Percentiles rank a stretch among this genome's conserved stretches.
Evolutionary conservation across 1,140 invertebrate species (phyloP).

Genomic region (Pectinophora gossypiella): DNA sequence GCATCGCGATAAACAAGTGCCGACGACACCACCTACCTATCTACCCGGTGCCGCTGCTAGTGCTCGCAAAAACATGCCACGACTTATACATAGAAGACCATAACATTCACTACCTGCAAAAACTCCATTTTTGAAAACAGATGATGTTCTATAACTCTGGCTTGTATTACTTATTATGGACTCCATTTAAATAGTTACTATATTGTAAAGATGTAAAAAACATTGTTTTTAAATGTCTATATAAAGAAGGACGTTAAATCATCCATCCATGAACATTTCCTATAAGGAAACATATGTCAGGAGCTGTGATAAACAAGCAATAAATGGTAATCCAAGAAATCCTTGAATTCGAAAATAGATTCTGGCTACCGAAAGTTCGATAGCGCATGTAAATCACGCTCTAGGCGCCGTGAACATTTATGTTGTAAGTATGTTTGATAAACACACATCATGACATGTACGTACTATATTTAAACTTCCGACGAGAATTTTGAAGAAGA

Average conservation of each 20-base stretch:
- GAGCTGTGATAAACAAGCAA: conserved; percentile 14
- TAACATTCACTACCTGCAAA: no score
- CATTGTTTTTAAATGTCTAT: no score
- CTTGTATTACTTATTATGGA: no score
- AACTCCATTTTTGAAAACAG: no score
- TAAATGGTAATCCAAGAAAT: conserved; percentile 20
- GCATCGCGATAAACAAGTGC: conserved; percentile 61
- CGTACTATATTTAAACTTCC: background rate
- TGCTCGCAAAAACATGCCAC: background rate
- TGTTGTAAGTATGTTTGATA: background rate
- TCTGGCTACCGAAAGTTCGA: conserved; percentile 37
- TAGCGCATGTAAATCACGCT: conserved; percentile 41
- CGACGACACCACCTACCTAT: conserved; percentile 17
- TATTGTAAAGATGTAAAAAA: no score
- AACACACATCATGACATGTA: background rate
- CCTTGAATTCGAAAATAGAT: conserved; percentile 41
- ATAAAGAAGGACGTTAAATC: no score
- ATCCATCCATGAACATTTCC: no score
- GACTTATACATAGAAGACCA: no score
- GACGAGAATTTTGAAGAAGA: background rate
- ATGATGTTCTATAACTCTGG: no score
- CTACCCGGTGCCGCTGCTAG: background rate
- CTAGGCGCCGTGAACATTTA: background rate
- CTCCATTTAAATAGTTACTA: no score
- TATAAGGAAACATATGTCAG: background rate